Evolutionary conservation across 1,140 invertebrate genomes (phyloP).

Genomic region (Cotesia glomerata): DNA sequence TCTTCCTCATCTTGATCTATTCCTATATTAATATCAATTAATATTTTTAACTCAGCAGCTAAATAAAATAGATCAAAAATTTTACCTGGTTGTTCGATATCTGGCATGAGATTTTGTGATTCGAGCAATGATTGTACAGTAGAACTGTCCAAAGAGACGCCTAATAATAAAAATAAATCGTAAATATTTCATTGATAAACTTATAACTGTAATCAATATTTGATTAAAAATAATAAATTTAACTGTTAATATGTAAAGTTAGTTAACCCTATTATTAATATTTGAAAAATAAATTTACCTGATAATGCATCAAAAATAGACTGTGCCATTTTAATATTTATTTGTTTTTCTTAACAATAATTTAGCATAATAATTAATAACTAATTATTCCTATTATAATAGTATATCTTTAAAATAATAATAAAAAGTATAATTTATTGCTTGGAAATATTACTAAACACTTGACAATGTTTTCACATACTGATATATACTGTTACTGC

Average conservation of each 20-base stretch:
- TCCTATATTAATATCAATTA: conserved; percentile 37
- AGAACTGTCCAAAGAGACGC: conserved; percentile 55
- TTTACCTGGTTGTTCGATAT: conserved; percentile 57
- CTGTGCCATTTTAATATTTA: conserved; percentile 46
- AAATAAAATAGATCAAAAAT: background rate
- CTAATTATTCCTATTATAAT: background rate
- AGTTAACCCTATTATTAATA: conserved; percentile 35
- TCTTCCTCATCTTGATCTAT: conserved; percentile 69
- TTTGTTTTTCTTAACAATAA: background rate
- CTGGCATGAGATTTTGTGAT: conserved; percentile 53
- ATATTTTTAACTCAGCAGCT: background rate
- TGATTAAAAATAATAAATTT: background rate
- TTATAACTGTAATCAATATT: background rate
- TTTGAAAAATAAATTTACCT: conserved; percentile 43
- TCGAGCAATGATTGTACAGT: conserved; percentile 59
- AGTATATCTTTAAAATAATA: background rate
- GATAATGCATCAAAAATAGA: conserved; percentile 58
- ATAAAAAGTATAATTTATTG: background rate
- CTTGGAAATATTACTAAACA: background rate
- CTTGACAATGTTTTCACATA: background rate
- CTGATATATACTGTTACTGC: background rate
- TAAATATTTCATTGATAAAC: background rate
- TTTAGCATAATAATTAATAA: background rate
- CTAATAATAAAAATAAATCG: conserved; percentile 36
- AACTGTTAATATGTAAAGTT: conserved; percentile 16